These are phyloP conservation scores for Engraulis encrasicolus DNA, from an alignment of 2,113 vertebrate genomes.

Conservation along the genomic window DNA sequence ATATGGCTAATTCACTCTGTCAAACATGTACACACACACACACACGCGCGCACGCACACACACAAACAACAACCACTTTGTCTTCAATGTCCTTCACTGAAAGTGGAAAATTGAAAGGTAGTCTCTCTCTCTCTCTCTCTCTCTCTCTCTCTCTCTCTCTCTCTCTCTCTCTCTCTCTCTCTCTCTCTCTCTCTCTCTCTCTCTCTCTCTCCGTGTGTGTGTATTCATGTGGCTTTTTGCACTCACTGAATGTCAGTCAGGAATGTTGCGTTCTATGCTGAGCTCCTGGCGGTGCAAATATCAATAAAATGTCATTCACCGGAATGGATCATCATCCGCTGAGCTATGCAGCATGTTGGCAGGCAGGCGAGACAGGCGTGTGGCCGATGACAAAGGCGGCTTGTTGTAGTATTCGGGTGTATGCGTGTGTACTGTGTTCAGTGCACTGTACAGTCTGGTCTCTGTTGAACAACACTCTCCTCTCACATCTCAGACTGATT, in stretches of 20 bases:
- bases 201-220: constrained; percentile 1
- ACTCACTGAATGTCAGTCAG: not conserved
- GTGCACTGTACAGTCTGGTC: not conserved
- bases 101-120: too few species aligned
- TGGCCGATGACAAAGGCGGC: not conserved
- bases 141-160: not conserved
- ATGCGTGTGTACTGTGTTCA: too few species aligned
- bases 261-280: not conserved
- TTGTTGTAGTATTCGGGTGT: too few species aligned
- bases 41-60: too few species aligned
- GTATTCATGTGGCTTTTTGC: not conserved
- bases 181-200: not conserved
- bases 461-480: not conserved
- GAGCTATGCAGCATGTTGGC: not conserved
- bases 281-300: not conserved
- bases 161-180: constrained; percentile 31
- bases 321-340: not conserved
- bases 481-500: not conserved
- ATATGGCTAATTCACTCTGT: too few species aligned
- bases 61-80: too few species aligned
- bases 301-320: not conserved
- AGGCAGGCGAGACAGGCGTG: too few species aligned
- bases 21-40: too few species aligned
- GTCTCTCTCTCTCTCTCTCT: not conserved
- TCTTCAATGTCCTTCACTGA: too few species aligned